Evolutionary conservation across 2,888 invertebrate genomes (phyloP).

Genomic region (Agonopterix heracliana): DNA sequence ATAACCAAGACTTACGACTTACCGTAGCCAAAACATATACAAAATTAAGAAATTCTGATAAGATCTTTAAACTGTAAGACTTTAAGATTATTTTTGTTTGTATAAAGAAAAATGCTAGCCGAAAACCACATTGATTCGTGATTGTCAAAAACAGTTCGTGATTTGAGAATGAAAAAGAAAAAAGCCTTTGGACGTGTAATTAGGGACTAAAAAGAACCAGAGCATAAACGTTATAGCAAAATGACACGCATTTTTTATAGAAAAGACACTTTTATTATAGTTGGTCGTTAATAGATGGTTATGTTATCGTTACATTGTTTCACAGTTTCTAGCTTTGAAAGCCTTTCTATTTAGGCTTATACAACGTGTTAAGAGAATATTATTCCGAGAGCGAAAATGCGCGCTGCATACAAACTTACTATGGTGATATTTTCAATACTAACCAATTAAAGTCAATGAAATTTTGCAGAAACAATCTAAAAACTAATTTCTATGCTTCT

Average conservation of each 20-base stretch:
- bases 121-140: background rate
- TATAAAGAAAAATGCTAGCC: background rate
- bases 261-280: slow-evolving; percentile 4
- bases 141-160: background rate
- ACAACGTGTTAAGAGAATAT: no score
- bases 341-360: background rate
- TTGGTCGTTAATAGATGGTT: background rate
- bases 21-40: no score
- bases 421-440: no score
- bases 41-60: no score
- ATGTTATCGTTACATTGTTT: background rate
- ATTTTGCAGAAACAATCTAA: no score
- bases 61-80: no score
- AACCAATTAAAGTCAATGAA: no score
- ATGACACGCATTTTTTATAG: slow-evolving; percentile 6
- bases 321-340: background rate
- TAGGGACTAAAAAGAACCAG: slow-evolving; percentile 21
- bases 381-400: no score
- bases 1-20: no score
- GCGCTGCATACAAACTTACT: no score
- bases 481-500: no score
- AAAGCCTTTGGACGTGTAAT: background rate
- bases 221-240: slow-evolving; percentile 34
- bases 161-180: background rate
- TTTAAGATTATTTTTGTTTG: no score